These are phyloP conservation scores for Oscarella lobularis DNA, from an alignment of 37 sponge, comb jelly and placozoan genomes.

Conservation along the genomic window DNA sequence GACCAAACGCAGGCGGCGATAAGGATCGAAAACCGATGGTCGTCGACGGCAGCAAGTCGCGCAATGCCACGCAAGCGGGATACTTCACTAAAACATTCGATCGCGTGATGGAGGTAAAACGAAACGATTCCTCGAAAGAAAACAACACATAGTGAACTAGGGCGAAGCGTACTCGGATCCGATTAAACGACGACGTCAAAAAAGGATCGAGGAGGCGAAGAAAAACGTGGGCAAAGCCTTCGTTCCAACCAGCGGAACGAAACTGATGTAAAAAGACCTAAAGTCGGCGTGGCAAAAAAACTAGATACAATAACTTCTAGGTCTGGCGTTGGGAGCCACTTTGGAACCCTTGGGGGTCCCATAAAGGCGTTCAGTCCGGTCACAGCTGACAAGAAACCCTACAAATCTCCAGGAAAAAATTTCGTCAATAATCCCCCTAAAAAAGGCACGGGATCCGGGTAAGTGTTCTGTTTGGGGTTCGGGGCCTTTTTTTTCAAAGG, in stretches of 20 bases:
- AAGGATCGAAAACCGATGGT: constrained; percentile 69
- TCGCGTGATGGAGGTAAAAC: constrained; percentile 32
- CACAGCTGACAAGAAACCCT: constrained; percentile 24
- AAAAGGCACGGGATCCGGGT: constrained; percentile 94
- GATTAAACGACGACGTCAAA: constrained; percentile 42
- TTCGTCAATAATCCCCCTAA: constrained; percentile 76
- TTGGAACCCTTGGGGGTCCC: constrained; percentile 61
- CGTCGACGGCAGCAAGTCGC: constrained; percentile 26
- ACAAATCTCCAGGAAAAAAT: constrained; percentile 68
- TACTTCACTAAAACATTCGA: constrained; percentile 69
- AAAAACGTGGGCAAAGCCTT: constrained; percentile 60
- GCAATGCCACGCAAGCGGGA: constrained; percentile 41
- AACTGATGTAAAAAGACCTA: constrained; percentile 65
- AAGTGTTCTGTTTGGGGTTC: constrained; percentile 4
- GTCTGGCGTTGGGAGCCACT: constrained; percentile 65
- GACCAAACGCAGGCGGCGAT: constrained; percentile 37
- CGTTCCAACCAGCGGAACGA: constrained; percentile 43
- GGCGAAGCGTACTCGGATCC: constrained; percentile 80
- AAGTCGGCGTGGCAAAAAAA: no score
- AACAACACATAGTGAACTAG: no score
- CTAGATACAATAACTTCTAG: no score
- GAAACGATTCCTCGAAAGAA: no score
- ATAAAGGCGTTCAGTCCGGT: constrained; percentile 52
- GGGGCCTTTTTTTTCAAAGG: not conserved
- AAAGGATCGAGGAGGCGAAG: constrained; percentile 42